A percentile compares a stretch with the other conserved stretches of the same genome.
Evolutionary conservation across 2,797 vertebrate genomes (phyloP).

Genomic region (Sciurus vulgaris): DNA sequence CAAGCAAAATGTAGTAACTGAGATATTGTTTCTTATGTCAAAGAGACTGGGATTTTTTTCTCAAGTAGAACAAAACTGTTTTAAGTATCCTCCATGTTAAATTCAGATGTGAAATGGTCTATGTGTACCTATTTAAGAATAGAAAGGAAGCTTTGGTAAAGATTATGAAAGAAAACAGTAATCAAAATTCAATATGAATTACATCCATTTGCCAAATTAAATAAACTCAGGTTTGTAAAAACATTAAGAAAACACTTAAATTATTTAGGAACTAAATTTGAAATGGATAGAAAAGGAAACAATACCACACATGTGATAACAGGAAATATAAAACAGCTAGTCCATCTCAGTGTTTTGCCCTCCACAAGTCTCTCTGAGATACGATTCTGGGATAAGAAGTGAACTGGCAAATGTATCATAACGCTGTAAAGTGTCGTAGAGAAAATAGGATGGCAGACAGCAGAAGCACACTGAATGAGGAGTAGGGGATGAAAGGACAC

Average conservation of each 20-base stretch:
- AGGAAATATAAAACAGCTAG: neutral
- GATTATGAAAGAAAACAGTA: neutral
- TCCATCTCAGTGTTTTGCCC: neutral
- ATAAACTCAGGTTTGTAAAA: neutral
- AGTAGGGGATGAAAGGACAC: neutral
- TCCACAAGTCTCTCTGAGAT: neutral
- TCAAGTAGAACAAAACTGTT: neutral
- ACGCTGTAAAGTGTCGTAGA: neutral
- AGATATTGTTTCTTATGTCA: neutral
- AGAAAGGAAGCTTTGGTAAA: neutral
- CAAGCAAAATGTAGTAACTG: neutral
- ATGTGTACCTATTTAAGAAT: neutral
- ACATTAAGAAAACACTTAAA: neutral
- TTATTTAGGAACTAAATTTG: neutral
- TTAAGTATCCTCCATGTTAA: neutral
- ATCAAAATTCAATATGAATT: neutral
- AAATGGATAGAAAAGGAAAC: neutral
- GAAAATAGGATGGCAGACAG: neutral
- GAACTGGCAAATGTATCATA: neutral
- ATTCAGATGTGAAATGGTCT: neutral
- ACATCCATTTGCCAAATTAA: neutral
- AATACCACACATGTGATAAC: neutral
- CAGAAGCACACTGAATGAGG: neutral
- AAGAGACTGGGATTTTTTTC: neutral
- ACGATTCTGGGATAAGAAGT: neutral